Percentiles rank a stretch among this genome's conserved stretches.
phyloP scores from a whole-genome alignment of 2,888 invertebrate species.

The Melolontha melolontha region DNA sequence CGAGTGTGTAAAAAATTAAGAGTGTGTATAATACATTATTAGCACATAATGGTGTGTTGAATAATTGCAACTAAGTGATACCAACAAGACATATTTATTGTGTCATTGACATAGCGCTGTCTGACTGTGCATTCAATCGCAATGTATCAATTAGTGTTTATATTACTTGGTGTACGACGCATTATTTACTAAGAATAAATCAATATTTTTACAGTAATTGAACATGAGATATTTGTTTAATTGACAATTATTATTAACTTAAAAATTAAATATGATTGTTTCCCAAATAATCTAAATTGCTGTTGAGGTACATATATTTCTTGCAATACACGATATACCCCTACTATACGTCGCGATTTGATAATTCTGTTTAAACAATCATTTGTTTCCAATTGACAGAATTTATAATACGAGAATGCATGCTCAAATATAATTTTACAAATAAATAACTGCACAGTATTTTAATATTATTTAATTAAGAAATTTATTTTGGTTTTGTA shows the following conservation, averaged over 20 bases:
- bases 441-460: too few species aligned
- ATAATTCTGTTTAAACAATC: too few species aligned
- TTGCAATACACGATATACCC: too few species aligned
- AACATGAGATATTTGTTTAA: slow-evolving; percentile 5
- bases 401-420: too few species aligned
- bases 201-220: slow-evolving; percentile 8
- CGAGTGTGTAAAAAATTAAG: slow-evolving; percentile 8
- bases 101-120: slow-evolving; percentile 34
- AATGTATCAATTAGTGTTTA: slow-evolving; percentile 33
- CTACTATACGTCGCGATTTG: too few species aligned
- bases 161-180: slow-evolving; percentile 19
- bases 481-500: too few species aligned
- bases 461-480: too few species aligned
- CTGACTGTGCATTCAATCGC: slow-evolving; percentile 25
- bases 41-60: slow-evolving; percentile 35
- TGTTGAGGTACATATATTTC: too few species aligned
- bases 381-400: too few species aligned
- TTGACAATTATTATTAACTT: neutral
- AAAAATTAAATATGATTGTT: too few species aligned
- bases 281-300: too few species aligned
- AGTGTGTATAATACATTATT: slow-evolving; percentile 18
- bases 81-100: slow-evolving; percentile 36
- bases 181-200: slow-evolving; percentile 29
- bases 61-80: slow-evolving; percentile 32
- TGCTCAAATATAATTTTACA: too few species aligned